Evolutionary conservation across 2,113 vertebrate genomes (phyloP), one percentile per base, ranked within the genome.

Genomic region (Melanerpes aurifrons): DNA sequence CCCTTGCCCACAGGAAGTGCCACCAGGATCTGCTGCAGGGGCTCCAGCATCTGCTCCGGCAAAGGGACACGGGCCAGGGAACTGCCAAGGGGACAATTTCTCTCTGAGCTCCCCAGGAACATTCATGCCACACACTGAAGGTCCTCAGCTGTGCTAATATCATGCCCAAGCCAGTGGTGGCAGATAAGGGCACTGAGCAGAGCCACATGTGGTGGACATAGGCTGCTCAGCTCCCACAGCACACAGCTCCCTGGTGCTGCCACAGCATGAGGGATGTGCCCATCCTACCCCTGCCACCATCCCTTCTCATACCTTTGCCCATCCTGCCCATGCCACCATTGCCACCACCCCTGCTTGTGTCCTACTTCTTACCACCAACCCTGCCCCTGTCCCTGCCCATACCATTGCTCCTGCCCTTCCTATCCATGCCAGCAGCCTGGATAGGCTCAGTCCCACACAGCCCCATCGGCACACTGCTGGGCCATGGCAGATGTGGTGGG

Each of bases 131-230:
- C 2, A 4, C 28, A 6, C 15, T 12, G 12, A 31, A 29, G 25
- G 24, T 48, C 1, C 26, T 54, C 32, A 37, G 32, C 32, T 18
- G 72, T 3, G 8, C 43, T 6, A 58, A 15, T 1, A 18, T 43
- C 4, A 2, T 14, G 6, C 37, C 58, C 5, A 3, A 67, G 50
- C 50, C 76, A 19, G 1, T 5, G 16, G 56, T 4, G 28, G 19
- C 4, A 4, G 37, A 2, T 9, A 10, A 1, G 31, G 86, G 56
- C 63, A 70, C 32, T 0, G 22, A 63, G 79, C 48, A 21, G 64
- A 57, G 40, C 11, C 7, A 2, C 1, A 26, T 32, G 1, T 5
- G 1, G 37, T 4, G 9, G 56, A 57, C 19, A 12, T 54, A 29
- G 63, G 47, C 47, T 10, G 78, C 37, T 22, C 22, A 3, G 25